These are phyloP conservation scores for Habrosyne pyritoides DNA, from an alignment of 2,888 invertebrate species.

Conservation along the genomic window DNA sequence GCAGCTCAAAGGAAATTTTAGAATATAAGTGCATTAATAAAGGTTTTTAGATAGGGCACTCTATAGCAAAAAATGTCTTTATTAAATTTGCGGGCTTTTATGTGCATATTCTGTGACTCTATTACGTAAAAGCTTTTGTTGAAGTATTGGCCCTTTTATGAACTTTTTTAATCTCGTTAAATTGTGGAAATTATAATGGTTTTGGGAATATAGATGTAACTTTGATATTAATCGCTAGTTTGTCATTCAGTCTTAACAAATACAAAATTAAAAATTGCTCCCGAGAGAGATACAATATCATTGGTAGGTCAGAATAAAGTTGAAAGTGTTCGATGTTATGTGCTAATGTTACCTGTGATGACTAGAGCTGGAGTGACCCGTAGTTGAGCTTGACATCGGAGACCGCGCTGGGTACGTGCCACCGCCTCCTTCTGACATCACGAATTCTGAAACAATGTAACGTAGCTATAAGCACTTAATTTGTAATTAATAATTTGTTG, in stretches of 20 bases:
- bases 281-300: not conserved
- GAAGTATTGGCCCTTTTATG: conserved; percentile 47
- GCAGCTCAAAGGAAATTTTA: conserved; percentile 77
- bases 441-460: conserved; percentile 69
- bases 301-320: not conserved
- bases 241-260: not conserved
- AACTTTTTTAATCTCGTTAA: conserved; percentile 46
- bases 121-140: conserved; percentile 69
- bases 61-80: conserved; percentile 73
- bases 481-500: too few relatives aligned
- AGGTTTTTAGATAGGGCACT: conserved; percentile 72
- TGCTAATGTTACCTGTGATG: conserved; percentile 67
- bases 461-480: conserved; percentile 4
- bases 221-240: not conserved
- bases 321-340: not conserved
- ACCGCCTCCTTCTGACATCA: conserved; percentile 67
- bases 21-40: conserved; percentile 82
- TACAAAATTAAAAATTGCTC: too few relatives aligned
- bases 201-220: not conserved
- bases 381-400: conserved; percentile 76
- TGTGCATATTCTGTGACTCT: conserved; percentile 67
- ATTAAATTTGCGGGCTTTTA: conserved; percentile 78
- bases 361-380: conserved; percentile 77
- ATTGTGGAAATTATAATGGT: conserved; percentile 8
- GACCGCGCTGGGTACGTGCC: conserved; percentile 71